A percentile compares a stretch with the other conserved stretches of the same genome.
Conservation (phyloP, 2,888 invertebrate species). For the Coenonympha arcania region DNA sequence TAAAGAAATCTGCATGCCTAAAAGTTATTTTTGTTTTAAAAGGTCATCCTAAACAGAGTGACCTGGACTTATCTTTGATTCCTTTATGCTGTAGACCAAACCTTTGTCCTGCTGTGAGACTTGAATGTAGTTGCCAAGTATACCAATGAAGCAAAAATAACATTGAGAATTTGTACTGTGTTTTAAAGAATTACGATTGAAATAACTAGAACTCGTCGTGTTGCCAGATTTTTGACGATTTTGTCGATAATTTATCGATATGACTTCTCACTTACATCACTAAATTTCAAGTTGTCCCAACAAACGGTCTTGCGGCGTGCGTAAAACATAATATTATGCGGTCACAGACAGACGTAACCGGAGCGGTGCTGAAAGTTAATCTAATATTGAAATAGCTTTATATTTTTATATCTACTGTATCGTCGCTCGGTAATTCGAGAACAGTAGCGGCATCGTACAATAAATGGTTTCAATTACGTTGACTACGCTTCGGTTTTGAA, state of each 20-base stretch:
- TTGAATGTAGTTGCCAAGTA: no score
- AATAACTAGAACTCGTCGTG: no score
- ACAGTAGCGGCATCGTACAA: slow-evolving; percentile 17
- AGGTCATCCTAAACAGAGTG: no score
- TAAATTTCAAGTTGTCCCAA: slow-evolving; percentile 56
- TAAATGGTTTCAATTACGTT: slow-evolving; percentile 10
- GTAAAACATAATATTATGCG: slow-evolving; percentile 69
- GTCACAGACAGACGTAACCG: slow-evolving; percentile 53
- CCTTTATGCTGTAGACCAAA: no score
- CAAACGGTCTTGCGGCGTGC: slow-evolving; percentile 70
- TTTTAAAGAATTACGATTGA: no score
- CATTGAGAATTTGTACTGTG: no score
- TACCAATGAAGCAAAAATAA: no score
- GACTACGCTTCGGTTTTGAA: slow-evolving; percentile 8
- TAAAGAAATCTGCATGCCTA: no score
- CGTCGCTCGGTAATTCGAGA: slow-evolving; percentile 16
- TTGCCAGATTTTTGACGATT: background rate
- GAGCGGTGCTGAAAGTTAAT: slow-evolving; percentile 58
- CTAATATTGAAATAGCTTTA: slow-evolving; percentile 54
- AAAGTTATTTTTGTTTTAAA: no score
- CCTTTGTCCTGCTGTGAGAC: no score
- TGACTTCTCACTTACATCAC: slow-evolving; percentile 34
- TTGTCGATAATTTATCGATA: slow-evolving; percentile 6
- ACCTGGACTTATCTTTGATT: no score
- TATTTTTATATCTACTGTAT: slow-evolving; percentile 15